A percentile compares a stretch with the other conserved stretches of the same genome.
Conservation (phyloP, 2,113 vertebrate genomes). For the Tinamus guttatus region DNA sequence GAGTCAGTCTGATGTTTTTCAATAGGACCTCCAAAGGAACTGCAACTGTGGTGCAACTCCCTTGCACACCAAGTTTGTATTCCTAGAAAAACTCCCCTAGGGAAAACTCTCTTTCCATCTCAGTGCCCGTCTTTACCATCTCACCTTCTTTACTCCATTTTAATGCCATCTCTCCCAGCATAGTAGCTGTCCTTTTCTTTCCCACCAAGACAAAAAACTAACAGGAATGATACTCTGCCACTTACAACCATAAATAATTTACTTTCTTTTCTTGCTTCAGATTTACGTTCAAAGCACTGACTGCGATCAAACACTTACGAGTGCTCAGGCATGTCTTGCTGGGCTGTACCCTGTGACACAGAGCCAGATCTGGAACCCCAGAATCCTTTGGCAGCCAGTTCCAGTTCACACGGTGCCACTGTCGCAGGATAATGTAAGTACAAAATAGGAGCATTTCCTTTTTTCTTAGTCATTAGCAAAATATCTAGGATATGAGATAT, state of each 20-base stretch:
- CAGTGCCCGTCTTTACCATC: background rate
- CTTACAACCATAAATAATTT: too few species aligned
- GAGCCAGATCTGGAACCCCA: slow-evolving; percentile 70
- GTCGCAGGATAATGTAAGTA: slow-evolving; percentile 79
- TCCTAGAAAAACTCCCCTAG: background rate
- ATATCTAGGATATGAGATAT: background rate
- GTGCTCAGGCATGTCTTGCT: slow-evolving; percentile 83
- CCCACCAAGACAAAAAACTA: background rate
- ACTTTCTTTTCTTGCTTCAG: slow-evolving; percentile 47
- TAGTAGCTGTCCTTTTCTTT: background rate
- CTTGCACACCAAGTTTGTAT: background rate
- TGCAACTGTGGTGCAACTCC: background rate
- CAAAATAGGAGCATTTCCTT: background rate
- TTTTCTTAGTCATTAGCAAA: background rate
- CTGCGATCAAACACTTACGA: slow-evolving; percentile 85
- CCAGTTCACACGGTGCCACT: slow-evolving; percentile 83
- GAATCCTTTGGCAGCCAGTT: slow-evolving; percentile 83
- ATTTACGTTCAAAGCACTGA: slow-evolving; percentile 85
- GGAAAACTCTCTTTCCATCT: background rate
- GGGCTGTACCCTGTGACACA: slow-evolving; percentile 78
- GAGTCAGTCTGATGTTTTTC: background rate
- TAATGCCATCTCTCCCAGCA: background rate
- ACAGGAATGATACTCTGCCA: background rate
- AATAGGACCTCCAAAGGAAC: background rate
- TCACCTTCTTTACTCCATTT: background rate